phyloP scores from a whole-genome alignment of 2,888 invertebrate species.

The Papilio elwesi region DNA sequence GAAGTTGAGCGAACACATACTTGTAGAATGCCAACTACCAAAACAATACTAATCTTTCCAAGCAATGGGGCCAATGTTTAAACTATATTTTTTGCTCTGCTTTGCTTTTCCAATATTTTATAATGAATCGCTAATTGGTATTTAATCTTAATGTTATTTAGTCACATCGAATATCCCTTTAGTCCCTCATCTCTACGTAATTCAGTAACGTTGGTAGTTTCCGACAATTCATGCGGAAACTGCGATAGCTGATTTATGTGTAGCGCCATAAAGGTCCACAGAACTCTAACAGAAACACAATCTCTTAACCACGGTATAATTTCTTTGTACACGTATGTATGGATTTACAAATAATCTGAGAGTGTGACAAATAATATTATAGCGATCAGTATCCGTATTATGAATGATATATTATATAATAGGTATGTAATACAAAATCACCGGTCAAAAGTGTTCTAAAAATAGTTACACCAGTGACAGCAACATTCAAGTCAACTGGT shows the following conservation, averaged over 20 bases:
- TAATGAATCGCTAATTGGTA: background rate
- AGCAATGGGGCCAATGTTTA: too few relatives aligned
- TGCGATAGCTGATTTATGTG: slow-evolving; percentile 15
- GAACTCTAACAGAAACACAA: background rate
- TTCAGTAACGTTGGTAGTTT: slow-evolving; percentile 17
- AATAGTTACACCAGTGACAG: too few relatives aligned
- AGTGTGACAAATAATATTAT: background rate
- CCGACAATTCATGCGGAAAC: slow-evolving; percentile 22
- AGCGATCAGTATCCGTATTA: too few relatives aligned
- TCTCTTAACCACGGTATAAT: background rate
- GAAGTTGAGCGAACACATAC: too few relatives aligned
- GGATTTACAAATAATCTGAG: background rate
- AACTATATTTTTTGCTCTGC: too few relatives aligned
- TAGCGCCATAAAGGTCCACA: background rate
- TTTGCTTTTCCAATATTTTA: background rate
- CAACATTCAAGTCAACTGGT: too few relatives aligned
- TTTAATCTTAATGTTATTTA: background rate
- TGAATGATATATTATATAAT: too few relatives aligned
- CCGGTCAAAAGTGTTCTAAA: too few relatives aligned
- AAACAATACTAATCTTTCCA: too few relatives aligned
- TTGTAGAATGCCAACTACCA: too few relatives aligned
- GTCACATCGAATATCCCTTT: background rate
- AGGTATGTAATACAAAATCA: too few relatives aligned
- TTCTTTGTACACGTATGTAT: background rate
- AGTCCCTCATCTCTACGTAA: slow-evolving; percentile 5